Percentiles rank a stretch among this genome's conserved stretches.
Conservation (phyloP, 2,797 vertebrate species). For the Phyllotis vaccarum region DNA sequence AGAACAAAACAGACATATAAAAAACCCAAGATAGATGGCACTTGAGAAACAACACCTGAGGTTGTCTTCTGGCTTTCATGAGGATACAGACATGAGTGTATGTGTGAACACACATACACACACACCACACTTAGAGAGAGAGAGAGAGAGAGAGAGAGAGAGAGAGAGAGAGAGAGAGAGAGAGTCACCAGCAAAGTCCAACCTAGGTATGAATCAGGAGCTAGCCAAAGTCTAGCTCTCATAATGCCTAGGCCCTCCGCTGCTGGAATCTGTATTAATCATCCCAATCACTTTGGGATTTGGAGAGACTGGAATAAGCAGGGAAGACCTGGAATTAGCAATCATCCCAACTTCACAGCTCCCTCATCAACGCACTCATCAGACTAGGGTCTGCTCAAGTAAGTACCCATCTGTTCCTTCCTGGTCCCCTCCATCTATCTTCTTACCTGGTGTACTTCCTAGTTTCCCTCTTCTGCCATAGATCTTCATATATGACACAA, state of each 20-base stretch:
- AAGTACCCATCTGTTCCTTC: background rate
- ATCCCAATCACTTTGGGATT: background rate
- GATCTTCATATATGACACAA: conserved; percentile 19
- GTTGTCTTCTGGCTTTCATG: background rate
- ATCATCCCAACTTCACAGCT: background rate
- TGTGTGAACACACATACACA: background rate
- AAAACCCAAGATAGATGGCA: background rate
- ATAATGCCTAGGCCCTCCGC: rapidly evolving
- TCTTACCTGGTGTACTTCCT: background rate
- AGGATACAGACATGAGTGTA: background rate
- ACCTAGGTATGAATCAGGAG: background rate
- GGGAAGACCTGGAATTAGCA: background rate
- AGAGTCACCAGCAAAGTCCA: background rate
- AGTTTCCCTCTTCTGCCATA: background rate
- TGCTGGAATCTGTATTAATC: rapidly evolving
- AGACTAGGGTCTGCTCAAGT: background rate
- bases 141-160: no score
- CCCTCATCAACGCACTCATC: background rate
- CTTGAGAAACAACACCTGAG: background rate
- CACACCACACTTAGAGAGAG: no score
- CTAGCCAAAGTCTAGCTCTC: no score
- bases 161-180: no score
- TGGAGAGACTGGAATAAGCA: background rate
- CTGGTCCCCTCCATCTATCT: background rate
- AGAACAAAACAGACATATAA: background rate